phyloP scores from a whole-genome alignment of 2,113 vertebrate species.

The Galemys pyrenaicus region DNA sequence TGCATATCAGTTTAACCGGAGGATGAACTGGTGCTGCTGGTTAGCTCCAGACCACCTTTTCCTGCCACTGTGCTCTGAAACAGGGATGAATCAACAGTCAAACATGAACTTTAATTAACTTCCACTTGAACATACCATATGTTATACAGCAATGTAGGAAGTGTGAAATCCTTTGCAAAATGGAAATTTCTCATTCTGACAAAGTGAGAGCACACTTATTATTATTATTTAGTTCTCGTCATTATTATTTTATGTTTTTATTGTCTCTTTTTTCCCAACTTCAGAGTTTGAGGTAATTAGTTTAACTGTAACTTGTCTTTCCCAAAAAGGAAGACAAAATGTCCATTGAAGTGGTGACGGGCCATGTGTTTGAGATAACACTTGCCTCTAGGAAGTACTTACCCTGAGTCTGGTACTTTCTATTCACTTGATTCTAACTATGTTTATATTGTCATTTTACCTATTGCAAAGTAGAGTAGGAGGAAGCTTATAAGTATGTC shows the following conservation, averaged over 20 bases:
- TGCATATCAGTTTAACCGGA: neutral
- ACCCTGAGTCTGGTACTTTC: neutral
- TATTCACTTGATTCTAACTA: neutral
- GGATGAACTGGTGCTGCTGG: neutral
- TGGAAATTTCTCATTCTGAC: constrained; percentile 64
- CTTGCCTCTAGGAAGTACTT: neutral
- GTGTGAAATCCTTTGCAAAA: constrained; percentile 71
- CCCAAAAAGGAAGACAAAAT: neutral
- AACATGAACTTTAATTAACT: constrained; percentile 70
- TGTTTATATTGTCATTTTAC: neutral
- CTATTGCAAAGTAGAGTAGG: neutral
- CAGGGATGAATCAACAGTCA: constrained; percentile 63
- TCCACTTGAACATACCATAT: constrained; percentile 58
- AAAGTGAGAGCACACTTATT: constrained; percentile 52
- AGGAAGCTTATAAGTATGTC: neutral
- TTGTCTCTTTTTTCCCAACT: neutral
- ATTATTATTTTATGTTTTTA: constrained; percentile 27
- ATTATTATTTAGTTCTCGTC: constrained; percentile 55
- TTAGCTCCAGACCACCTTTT: constrained; percentile 20
- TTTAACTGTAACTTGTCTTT: neutral
- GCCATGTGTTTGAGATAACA: neutral
- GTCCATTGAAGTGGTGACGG: neutral
- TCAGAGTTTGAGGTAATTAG: constrained; percentile 24
- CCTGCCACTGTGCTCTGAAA: constrained; percentile 44
- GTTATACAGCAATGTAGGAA: constrained; percentile 55